Evolutionary conservation across 53 echinoderm and acorn worm species (phyloP), one percentile per base, ranked within the genome.

Genomic region (Luidia sarsii): DNA sequence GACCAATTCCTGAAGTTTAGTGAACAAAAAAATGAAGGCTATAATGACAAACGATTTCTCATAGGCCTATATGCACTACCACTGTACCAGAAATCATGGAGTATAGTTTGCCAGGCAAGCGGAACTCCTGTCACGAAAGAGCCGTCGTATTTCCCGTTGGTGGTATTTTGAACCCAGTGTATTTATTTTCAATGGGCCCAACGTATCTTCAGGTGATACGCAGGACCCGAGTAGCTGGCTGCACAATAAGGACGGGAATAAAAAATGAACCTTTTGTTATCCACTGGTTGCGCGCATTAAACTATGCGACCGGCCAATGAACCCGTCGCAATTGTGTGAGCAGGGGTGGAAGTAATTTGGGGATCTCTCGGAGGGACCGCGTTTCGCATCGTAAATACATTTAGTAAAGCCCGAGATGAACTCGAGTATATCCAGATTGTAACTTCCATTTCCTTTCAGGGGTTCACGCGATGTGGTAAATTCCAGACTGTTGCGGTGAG

Each of bases 271-370:
- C 77, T 77, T 77, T 77, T 77, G 61, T 77, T 77, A 60, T 77
- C 77, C 41, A 39, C 46, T 60, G 7, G 77, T 31, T 77, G 11
- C 60, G 61, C 77, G 61, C 33, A 61, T 77, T 77, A 61, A 77
- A 77, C 77, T 77, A 77, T 77, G 77, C 77, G 61, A 77, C 77
- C 61, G 77, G 77, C 77, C 77, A 77, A 19, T 77, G 77, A 77
- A 77, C 77, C 28, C 7, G 2, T 21, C 77, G 48, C 77, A 60
- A 75, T 75, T 21, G 59, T 48, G 15, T n/a, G 29, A 4, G 33
- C 11, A 77, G 77, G 77, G 77, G 61, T 77, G 77, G 31, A 9
- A 8, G 41, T n/a, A n/a, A 60, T 77, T 18, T 9, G 6, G 6
- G 6, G 6, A 41, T 7, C 41, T 41, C 33, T 49, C 9, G n/a